phyloP scores from a whole-genome alignment of 2,113 vertebrate genomes.

The Rhagologus leucostigma region DNA sequence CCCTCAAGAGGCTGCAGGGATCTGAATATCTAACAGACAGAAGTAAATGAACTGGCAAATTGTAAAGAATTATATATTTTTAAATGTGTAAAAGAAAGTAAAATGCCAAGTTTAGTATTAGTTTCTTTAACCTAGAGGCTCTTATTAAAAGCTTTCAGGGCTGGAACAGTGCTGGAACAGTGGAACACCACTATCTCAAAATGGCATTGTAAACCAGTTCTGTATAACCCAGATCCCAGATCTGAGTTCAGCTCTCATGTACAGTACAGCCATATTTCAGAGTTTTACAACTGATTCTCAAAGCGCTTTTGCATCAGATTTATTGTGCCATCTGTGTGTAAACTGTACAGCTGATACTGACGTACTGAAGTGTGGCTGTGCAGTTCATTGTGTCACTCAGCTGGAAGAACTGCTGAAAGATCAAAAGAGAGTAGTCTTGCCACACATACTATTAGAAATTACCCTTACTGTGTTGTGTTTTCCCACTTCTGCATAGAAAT shows the following conservation, averaged over 20 bases:
- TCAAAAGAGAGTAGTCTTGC: neutral
- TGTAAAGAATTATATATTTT: neutral
- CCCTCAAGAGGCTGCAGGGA: neutral
- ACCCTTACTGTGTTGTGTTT: neutral
- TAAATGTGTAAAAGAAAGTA: neutral
- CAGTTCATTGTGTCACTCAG: neutral
- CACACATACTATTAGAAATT: neutral
- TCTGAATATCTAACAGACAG: neutral
- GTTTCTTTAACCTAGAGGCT: neutral
- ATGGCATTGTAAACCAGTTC: neutral
- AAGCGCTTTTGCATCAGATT: neutral
- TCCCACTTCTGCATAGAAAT: neutral
- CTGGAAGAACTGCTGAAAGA: neutral
- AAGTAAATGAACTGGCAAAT: neutral
- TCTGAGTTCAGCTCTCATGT: neutral
- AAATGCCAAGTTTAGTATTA: neutral
- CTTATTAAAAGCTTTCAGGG: neutral
- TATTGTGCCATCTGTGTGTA: neutral
- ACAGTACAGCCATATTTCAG: neutral
- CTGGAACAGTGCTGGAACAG: neutral
- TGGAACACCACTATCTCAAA: neutral
- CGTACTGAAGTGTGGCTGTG: neutral
- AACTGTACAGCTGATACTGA: neutral
- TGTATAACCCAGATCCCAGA: neutral
- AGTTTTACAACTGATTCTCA: neutral